These are phyloP conservation scores for Rhinolophus sinicus DNA, from an alignment of 2,113 vertebrate genomes.

Conservation along the genomic window DNA sequence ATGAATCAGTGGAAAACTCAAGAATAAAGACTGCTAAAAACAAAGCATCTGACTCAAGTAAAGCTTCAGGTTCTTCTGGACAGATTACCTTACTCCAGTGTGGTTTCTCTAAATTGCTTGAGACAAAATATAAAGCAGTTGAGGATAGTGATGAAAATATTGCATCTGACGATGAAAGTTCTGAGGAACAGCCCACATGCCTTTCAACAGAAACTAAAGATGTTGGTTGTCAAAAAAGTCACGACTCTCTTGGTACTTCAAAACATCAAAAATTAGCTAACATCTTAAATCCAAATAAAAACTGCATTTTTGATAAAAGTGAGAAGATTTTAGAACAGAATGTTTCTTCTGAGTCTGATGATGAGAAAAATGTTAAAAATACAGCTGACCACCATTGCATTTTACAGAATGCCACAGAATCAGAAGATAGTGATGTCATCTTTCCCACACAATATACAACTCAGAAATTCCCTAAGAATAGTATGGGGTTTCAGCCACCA, in stretches of 20 bases:
- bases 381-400: conserved; percentile 15
- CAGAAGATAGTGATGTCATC: conserved; percentile 79
- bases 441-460: conserved; percentile 75
- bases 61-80: conserved; percentile 46
- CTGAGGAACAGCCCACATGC: background rate
- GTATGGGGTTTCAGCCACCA: background rate
- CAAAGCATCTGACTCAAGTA: conserved; percentile 58
- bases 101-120: conserved; percentile 90
- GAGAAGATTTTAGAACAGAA: conserved; percentile 51
- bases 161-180: conserved; percentile 51
- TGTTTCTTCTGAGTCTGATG: conserved; percentile 80
- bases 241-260: background rate
- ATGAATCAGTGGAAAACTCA: conserved; percentile 82
- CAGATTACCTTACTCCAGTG: conserved; percentile 89
- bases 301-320: background rate
- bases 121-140: conserved; percentile 72
- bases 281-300: conserved; percentile 50
- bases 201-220: conserved; percentile 47
- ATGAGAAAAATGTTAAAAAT: conserved; percentile 59
- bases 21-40: conserved; percentile 68
- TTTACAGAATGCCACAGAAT: conserved; percentile 75
- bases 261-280: conserved; percentile 43
- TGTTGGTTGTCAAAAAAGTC: conserved; percentile 53
- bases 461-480: conserved; percentile 56
- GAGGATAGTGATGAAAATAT: background rate